These are phyloP conservation scores for Tipula lateralis DNA, from an alignment of 2,888 invertebrate genomes.

Conservation along the genomic window DNA sequence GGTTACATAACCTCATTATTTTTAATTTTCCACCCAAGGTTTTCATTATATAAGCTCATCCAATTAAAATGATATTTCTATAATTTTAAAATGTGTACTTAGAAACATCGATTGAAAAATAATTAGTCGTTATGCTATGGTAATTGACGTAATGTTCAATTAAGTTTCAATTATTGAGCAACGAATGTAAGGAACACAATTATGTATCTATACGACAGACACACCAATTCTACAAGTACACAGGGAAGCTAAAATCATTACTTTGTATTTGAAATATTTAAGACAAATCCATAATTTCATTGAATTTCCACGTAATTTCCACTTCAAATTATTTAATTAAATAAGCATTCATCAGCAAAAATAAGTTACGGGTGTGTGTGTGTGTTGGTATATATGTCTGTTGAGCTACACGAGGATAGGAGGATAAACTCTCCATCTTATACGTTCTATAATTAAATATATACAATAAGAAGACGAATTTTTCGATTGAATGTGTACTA, in stretches of 20 bases:
- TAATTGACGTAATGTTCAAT: neutral
- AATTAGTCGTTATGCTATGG: neutral
- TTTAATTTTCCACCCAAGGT: too few relatives aligned
- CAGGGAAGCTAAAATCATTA: neutral
- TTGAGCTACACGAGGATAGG: too few relatives aligned
- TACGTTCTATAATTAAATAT: neutral
- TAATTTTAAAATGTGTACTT: neutral
- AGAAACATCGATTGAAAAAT: neutral
- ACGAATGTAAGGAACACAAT: neutral
- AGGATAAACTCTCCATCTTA: neutral
- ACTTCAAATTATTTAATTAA: neutral
- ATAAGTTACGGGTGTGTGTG: neutral
- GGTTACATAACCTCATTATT: too few relatives aligned
- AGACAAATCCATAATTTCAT: neutral
- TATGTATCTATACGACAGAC: neutral
- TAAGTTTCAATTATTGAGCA: neutral
- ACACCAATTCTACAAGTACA: neutral
- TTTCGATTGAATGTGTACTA: neutral
- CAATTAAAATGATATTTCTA: neutral
- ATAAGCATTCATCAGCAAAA: neutral
- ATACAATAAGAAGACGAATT: neutral
- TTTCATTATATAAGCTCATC: neutral
- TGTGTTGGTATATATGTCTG: neutral
- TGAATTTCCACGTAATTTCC: neutral
- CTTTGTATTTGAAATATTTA: neutral